Conservation (phyloP, 2,113 vertebrate genomes). For the Podiceps cristatus region DNA sequence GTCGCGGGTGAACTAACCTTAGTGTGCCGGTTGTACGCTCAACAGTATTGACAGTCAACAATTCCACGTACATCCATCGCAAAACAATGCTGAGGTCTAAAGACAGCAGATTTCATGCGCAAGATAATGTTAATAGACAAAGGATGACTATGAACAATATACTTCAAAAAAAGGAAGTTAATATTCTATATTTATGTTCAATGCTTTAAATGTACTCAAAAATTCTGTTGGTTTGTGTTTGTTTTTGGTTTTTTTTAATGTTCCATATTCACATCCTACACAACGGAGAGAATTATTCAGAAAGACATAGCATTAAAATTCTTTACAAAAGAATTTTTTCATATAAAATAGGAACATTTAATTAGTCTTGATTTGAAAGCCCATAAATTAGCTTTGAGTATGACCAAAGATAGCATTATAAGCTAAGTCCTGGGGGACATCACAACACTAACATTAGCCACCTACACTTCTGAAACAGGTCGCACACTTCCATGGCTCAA, state of each 20-base stretch:
- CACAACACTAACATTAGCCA: neutral
- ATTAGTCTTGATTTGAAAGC: conserved; percentile 41
- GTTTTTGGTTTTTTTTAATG: neutral
- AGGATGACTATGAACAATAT: neutral
- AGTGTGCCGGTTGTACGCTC: neutral
- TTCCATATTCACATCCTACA: neutral
- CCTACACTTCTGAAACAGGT: neutral
- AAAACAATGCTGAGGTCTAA: neutral
- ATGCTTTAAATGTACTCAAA: neutral
- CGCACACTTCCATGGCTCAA: neutral
- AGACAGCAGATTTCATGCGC: neutral
- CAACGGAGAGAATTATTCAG: neutral
- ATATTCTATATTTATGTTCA: neutral
- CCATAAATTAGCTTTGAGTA: neutral
- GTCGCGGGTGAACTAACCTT: neutral
- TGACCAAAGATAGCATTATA: neutral
- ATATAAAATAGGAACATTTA: conserved; percentile 45
- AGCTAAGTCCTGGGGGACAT: neutral
- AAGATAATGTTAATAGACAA: neutral
- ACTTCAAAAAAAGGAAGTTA: neutral
- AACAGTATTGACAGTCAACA: conserved; percentile 32
- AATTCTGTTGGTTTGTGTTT: neutral
- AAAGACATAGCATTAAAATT: conserved; percentile 48
- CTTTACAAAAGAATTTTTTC: conserved; percentile 46
- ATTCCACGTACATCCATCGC: accelerated